These are phyloP conservation scores for Cephus rjabovi DNA, from an alignment of 2,888 invertebrate species.

Conservation along the genomic window DNA sequence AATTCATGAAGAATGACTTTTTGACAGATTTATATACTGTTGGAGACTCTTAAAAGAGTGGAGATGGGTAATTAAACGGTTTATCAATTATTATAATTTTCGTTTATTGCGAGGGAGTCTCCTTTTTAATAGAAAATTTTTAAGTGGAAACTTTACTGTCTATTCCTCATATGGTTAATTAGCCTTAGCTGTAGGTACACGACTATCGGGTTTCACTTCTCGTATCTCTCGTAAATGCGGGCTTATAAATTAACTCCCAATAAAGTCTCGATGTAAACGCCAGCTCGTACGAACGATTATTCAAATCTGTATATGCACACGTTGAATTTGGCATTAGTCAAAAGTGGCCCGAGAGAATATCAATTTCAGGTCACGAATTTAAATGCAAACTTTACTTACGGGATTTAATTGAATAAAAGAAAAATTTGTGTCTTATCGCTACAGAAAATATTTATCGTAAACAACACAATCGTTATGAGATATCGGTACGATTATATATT, in stretches of 20 bases:
- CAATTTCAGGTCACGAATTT: neutral
- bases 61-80: neutral
- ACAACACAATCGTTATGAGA: neutral
- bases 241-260: neutral
- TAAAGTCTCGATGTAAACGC: neutral
- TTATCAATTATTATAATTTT: neutral
- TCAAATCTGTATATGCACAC: neutral
- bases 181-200: neutral
- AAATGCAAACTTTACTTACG: neutral
- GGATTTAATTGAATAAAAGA: neutral
- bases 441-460: neutral
- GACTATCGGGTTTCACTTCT: neutral
- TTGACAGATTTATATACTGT: neutral
- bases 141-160: neutral
- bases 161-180: neutral
- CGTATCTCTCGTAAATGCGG: neutral
- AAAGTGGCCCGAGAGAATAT: neutral
- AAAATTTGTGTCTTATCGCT: neutral
- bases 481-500: neutral
- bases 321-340: neutral
- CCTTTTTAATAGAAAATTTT: neutral
- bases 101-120: neutral
- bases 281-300: neutral
- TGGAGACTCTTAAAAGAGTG: neutral
- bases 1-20: neutral